Evolutionary conservation across 2,113 vertebrate species (phyloP).

Genomic region (Embiotoca jacksoni): DNA sequence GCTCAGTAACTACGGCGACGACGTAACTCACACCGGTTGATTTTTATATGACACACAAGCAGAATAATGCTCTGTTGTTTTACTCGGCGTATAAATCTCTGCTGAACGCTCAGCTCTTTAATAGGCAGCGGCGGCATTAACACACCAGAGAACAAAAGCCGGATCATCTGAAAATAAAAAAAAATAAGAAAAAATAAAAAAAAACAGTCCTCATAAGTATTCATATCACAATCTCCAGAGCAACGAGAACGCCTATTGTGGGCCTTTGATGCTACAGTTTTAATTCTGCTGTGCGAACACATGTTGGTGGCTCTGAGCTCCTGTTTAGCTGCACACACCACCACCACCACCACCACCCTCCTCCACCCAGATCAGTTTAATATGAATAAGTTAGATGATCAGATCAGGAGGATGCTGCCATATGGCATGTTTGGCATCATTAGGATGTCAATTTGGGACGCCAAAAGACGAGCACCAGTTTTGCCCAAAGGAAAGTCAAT

Average conservation of each 20-base stretch:
- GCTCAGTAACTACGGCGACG: slow-evolving; percentile 13
- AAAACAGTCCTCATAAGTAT: slow-evolving; percentile 60
- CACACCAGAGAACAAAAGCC: slow-evolving; percentile 67
- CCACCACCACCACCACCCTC: neutral
- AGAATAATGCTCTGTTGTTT: slow-evolving; percentile 63
- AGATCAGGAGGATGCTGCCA: slow-evolving; percentile 26
- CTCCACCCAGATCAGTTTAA: slow-evolving; percentile 21
- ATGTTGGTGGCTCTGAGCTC: slow-evolving; percentile 23
- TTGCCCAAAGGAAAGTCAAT: slow-evolving; percentile 29
- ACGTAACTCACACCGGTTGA: slow-evolving; percentile 53
- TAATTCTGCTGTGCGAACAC: slow-evolving; percentile 52
- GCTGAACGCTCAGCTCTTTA: slow-evolving; percentile 49
- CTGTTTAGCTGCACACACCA: neutral
- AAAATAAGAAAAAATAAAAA: neutral
- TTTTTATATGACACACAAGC: slow-evolving; percentile 52
- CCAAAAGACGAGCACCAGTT: slow-evolving; percentile 33
- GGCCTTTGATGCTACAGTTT: slow-evolving; percentile 53
- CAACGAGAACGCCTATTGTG: slow-evolving; percentile 52
- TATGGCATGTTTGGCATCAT: slow-evolving; percentile 45
- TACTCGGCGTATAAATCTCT: slow-evolving; percentile 64
- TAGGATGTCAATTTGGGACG: slow-evolving; percentile 33
- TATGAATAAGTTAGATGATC: slow-evolving; percentile 37
- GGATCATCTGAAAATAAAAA: slow-evolving; percentile 1
- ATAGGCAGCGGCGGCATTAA: slow-evolving; percentile 45
- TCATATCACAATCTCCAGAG: slow-evolving; percentile 54